Evolutionary conservation across 1,140 invertebrate species (phyloP), one percentile per base, ranked within the genome.

Genomic region (Kradibia gibbosae): DNA sequence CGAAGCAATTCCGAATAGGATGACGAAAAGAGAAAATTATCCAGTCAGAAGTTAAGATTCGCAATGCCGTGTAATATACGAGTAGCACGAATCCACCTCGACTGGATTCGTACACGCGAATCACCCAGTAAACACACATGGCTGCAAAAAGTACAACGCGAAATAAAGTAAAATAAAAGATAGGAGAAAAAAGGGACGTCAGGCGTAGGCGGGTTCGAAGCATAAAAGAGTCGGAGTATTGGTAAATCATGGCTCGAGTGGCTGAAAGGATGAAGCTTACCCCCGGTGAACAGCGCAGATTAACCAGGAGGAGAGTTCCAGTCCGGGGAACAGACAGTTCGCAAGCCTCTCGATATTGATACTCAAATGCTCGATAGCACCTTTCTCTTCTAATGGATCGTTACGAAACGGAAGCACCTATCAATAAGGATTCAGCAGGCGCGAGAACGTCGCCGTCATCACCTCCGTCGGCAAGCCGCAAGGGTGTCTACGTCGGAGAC

Each of bases 401-500:
- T 81, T 81, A 81, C 80, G 53, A 55, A 76, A 76, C 76, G 72
- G 48, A 75, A 76, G 72, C 76, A 73, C 80, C 73, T 81, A 81
- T 81, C 80, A 76, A 81, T 81, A 81, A 75, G 80, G 73, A 76
- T 81, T 70, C 71, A 45, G 50, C n/a, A 22, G 50, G 78, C n/a
- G 70, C 55, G 78, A 73, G 70, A 65, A 65, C 28, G 70, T 74
- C 70, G 39, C 50, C 71, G 1, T 39, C 62, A 5, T n/a, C 62
- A 17, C 20, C 73, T 55, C 34, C 53, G 31, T 20, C n/a, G 50
- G 36, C 17, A 70, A 55, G 55, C 57, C 22, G 55, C 20, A 31
- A 77, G 42, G 28, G 28, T 50, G 42, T 22, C 62, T 57, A 13
- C 62, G 55, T n/a, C 36, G 62, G 25, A 25, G 25, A 31, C 65